A percentile compares a stretch with the other conserved stretches of the same genome.
Conservation (phyloP, 2,113 vertebrate species). For the Ochotona princeps region DNA sequence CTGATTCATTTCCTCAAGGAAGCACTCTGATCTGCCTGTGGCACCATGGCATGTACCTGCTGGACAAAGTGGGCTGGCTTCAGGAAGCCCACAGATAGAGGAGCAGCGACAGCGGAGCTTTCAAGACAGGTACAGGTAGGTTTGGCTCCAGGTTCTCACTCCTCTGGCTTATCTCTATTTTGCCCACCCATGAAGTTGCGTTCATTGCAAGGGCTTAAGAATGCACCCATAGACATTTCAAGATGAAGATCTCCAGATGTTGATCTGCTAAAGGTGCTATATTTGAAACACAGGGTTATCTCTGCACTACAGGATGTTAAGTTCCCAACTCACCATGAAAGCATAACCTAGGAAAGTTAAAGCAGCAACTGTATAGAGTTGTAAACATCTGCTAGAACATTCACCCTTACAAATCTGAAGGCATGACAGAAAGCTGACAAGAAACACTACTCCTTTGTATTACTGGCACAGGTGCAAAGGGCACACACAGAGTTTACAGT, state of each 20-base stretch:
- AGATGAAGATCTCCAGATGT: not conserved
- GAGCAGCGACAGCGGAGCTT: not conserved
- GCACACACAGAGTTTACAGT: not conserved
- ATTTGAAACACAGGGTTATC: not conserved
- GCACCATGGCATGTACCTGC: not conserved
- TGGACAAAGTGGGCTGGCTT: not conserved
- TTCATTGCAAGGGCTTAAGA: not conserved
- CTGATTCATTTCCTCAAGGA: not conserved
- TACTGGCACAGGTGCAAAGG: conserved; percentile 7
- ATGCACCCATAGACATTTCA: not conserved
- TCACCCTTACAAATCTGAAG: not conserved
- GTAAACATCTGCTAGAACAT: not conserved
- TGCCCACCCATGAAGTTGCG: not conserved
- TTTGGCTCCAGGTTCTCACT: not conserved
- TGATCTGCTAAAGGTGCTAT: not conserved
- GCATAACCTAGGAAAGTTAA: not conserved
- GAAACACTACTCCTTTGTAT: not conserved
- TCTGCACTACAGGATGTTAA: not conserved
- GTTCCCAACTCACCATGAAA: not conserved
- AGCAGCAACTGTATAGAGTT: not conserved
- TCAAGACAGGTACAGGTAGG: not conserved
- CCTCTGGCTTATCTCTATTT: not conserved
- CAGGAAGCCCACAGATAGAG: not conserved
- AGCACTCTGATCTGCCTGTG: not conserved
- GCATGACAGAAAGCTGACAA: not conserved